Evolutionary conservation across 2,113 vertebrate genomes (phyloP).

Genomic region (Vireo altiloquus): DNA sequence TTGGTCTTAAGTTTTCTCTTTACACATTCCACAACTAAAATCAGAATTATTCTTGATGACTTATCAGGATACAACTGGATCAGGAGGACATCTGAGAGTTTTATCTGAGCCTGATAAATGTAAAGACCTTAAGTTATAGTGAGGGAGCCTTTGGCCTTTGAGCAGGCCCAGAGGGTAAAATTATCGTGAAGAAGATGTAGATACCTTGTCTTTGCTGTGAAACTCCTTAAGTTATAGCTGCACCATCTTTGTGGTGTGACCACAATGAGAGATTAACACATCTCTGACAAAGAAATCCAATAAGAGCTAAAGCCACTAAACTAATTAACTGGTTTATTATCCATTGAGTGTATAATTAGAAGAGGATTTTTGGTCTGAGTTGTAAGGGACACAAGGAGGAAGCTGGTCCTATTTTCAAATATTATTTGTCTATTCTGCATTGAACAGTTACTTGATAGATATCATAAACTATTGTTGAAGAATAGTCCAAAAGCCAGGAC

Average conservation of each 20-base stretch:
- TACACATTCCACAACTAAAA: neutral
- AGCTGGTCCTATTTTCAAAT: neutral
- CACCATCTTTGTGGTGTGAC: neutral
- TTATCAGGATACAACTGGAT: too few relatives aligned
- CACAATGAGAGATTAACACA: neutral
- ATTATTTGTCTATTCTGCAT: neutral
- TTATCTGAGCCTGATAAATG: neutral
- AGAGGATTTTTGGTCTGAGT: neutral
- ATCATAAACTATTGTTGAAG: neutral
- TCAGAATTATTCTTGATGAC: neutral
- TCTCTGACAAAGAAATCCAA: neutral
- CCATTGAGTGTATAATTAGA: neutral
- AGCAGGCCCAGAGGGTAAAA: neutral
- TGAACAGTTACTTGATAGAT: neutral
- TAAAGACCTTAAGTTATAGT: neutral
- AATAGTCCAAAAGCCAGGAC: neutral
- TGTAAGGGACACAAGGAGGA: neutral
- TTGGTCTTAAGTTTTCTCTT: neutral
- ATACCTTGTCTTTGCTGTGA: neutral
- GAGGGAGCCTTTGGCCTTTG: neutral
- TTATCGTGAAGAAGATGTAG: neutral
- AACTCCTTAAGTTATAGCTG: neutral
- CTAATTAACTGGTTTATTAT: neutral
- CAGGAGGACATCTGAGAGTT: neutral
- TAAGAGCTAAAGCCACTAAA: neutral